phyloP scores from a whole-genome alignment of 1,140 invertebrate genomes.

The Psix sp. region DNA sequence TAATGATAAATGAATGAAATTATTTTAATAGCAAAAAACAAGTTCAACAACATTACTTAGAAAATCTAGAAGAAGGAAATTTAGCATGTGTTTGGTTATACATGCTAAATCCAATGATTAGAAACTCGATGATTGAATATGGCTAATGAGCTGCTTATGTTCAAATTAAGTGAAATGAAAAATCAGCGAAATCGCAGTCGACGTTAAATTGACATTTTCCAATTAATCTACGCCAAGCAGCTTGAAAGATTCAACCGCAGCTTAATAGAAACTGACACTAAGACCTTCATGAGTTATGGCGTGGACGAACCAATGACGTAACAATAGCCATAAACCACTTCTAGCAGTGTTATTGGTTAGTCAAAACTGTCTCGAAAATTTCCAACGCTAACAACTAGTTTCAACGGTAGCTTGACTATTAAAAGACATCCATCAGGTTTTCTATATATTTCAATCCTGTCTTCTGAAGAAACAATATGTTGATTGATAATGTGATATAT shows the following conservation, averaged over 20 bases:
- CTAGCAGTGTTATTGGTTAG: constrained; percentile 54
- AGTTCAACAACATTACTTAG: too few relatives aligned
- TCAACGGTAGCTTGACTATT: constrained; percentile 57
- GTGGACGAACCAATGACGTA: constrained; percentile 64
- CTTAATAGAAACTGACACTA: constrained; percentile 65
- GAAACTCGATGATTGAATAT: background rate
- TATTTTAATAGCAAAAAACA: too few relatives aligned
- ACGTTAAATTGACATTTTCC: constrained; percentile 55
- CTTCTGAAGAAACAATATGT: too few relatives aligned
- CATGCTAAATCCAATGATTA: too few relatives aligned
- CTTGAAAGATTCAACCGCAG: constrained; percentile 55
- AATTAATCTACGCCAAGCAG: constrained; percentile 50
- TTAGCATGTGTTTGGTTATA: too few relatives aligned
- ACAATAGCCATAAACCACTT: constrained; percentile 64
- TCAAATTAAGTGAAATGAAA: constrained; percentile 1
- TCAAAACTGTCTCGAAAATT: constrained; percentile 59
- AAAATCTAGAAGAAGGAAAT: too few relatives aligned
- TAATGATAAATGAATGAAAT: too few relatives aligned
- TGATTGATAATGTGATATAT: too few relatives aligned
- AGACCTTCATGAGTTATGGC: constrained; percentile 66
- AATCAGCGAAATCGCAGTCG: constrained; percentile 20
- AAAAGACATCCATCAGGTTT: too few relatives aligned
- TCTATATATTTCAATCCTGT: too few relatives aligned
- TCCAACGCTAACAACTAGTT: constrained; percentile 60
- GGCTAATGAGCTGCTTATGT: too few relatives aligned